Evolutionary conservation across 2,113 vertebrate genomes (phyloP), one percentile per base, ranked within the genome.

Genomic region (Fulmarus glacialis): DNA sequence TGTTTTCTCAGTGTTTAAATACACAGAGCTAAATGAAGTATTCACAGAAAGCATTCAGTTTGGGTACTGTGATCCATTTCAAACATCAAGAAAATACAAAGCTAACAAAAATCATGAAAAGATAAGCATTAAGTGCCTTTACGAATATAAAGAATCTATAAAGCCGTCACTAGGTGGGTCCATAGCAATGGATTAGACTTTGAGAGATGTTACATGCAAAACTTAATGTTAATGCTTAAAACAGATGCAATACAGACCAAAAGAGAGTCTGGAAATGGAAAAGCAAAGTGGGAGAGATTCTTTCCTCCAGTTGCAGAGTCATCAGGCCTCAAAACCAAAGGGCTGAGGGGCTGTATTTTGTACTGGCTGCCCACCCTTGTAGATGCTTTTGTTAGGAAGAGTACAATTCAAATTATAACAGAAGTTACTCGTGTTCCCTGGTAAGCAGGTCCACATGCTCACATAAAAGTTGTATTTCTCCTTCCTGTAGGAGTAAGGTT

Each of bases 101-200:
- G 45, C 48, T 79, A 84, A 72, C 26, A 95, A 80, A 97, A 93
- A 78, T 43, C 7, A 67, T 12, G 3, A 58, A 23, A 63, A 73
- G 9, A 58, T 77, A 96, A 96, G 53, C 40, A 11, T 67, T 15
- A 80, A 92, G 62, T 80, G 84, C 73, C 78, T 90, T 86, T 95
- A 95, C 87, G 48, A 88, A 93, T 86, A 95, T 42, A 87, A 97
- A 94, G 93, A 93, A 97, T 98, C 93, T 98, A 75, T 96, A 97
- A 97, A 97, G 86, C 92, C 12, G 34, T 98, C 97, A 97, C 98
- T 98, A 98, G 97, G 95, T 98, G 97, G 97, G 97, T 98, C 96
- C 97, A 97, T 85, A 96, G 97, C 56, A 89, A 96, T 96, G 92
- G 95, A 97, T 85, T 97, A 96, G 94, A 47, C 70, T 89, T 87